Percentiles rank a stretch among this genome's conserved stretches.
Conservation (phyloP, 2,888 invertebrate genomes). For the Euplexia lucipara region DNA sequence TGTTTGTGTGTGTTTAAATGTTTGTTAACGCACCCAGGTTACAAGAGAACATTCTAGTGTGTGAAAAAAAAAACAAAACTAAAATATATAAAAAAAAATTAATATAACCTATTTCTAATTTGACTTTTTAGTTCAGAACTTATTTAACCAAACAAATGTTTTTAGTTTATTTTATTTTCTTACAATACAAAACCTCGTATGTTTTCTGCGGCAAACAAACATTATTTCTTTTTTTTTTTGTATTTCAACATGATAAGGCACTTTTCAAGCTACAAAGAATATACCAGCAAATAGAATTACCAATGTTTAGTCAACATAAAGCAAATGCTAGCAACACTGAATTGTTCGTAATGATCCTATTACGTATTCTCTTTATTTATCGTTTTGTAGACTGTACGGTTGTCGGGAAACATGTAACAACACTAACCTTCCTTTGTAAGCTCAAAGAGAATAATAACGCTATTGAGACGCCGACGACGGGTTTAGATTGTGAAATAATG, state of each 20-base stretch:
- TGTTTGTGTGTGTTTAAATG: too few species aligned
- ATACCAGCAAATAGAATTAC: constrained; percentile 6
- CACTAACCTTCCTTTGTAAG: constrained; percentile 9
- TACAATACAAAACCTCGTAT: too few species aligned
- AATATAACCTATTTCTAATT: too few species aligned
- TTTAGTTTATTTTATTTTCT: too few species aligned
- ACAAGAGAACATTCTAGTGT: too few species aligned
- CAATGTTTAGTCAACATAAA: background rate
- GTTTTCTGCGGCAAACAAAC: constrained; percentile 3
- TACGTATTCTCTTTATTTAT: constrained; percentile 32
- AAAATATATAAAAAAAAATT: too few species aligned
- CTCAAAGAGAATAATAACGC: constrained; percentile 28
- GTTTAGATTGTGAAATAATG: background rate
- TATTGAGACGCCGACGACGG: background rate
- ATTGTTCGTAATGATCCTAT: constrained; percentile 17
- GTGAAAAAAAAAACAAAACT: too few species aligned
- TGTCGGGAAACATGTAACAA: constrained; percentile 10
- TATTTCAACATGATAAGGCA: background rate
- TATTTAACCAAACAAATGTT: too few species aligned
- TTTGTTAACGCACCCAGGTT: too few species aligned
- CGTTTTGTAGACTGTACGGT: background rate
- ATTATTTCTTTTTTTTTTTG: background rate
- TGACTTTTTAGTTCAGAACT: too few species aligned
- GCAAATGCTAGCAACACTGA: background rate
- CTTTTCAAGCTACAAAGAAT: background rate